Base-by-base conservation (phyloP, 1,140 invertebrate genomes). In the Hyposmocoma kahamanoa region DNA sequence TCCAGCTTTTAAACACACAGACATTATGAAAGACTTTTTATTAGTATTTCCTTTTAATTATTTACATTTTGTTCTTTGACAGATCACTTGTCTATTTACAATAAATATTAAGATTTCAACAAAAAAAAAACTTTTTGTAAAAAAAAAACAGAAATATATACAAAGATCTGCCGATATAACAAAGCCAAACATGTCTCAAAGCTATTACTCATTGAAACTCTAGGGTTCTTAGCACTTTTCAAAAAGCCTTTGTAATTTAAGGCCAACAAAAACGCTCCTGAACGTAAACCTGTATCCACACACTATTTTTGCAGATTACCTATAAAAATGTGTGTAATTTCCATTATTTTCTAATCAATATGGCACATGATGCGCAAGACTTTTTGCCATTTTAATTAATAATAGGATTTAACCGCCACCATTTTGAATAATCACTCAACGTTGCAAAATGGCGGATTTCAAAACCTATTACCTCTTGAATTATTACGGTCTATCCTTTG, bases 291-390 rank as follows among this genome's bases (percentile, higher is more conserved):
- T 1, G 28, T 22, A 26, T 43, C 47, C 68, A 82, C 81, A 84
- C 81, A 84, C 76, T 63, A 67, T 84, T 78, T 84, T 84, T 82
- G 76, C 77, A 81, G 80, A n/a, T 60, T 43, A 43, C 66, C 78
- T 79, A 79, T 82, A 82, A 82, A 82, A 84, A 81, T 70, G 78
- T 84, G 81, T 84, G 78, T 70, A 70, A n/a, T n/a, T 56, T 45
- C 38, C 34, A 18, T 41, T 42, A 21, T 28, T 38, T 47, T 24
- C 53, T 44, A 46, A 57, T 42, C 51, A 57, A 64, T 67, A 72
- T 72, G 70, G 68, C 67, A 75, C 67, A 42, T n/a, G n/a, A n/a
- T n/a, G n/a, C n/a, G n/a, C n/a, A n/a, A n/a, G n/a, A n/a, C n/a
- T n/a, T n/a, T n/a, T n/a, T n/a, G n/a, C n/a, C n/a, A n/a, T n/a